Base-by-base conservation (phyloP, 2,888 invertebrate species). In the Seira sanloemensis region DNA sequence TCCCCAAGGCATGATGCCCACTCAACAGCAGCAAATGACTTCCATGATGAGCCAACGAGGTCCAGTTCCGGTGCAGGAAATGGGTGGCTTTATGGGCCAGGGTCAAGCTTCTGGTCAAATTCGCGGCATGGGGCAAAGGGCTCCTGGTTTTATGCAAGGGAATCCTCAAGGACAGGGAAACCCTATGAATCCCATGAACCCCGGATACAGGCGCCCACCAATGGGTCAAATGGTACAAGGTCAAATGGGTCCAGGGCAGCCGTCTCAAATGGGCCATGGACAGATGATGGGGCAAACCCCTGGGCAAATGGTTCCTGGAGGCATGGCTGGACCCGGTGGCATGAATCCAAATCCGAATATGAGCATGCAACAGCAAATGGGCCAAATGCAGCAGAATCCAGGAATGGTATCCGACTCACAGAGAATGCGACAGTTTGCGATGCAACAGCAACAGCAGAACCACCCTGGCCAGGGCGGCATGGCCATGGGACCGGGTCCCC, bases 391-490 rank as follows among this genome's bases (percentile, higher is more conserved):
- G 88, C 88, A 86, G 77, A 87, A 86, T 58, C 86, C 88, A 23
- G 86, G 86, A 62, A 88, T 89, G 88, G 84, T 78, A 0, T 75
- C 87, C 0, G 87, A 84, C 19, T 86, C 85, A 9, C 86, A 86
- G 25, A 84, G 84, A 26, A 89, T 90, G 86, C 83, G 86, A 77
- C 88, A 88, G 73, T 88, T 88, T 62, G 88, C 87, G 26, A 86
- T 81, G 21, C 86, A 86, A 85, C 88, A 87, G 68, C 89, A 87
- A 71, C 89, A 89, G 73, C 91, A 93, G 91, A 93, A 93, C 89
- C 94, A 93, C 89, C 93, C 93, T 86, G 92, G 92, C 90, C 93
- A 93, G 86, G 94, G 94, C 91, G 74, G 76, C 46, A 84, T 84
- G 77, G 83, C 82, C 19, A 83, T 85, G 84, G 87, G 85, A 46